Percentiles rank a stretch among this genome's conserved stretches.
Evolutionary conservation across 2,113 vertebrate genomes (phyloP).

Genomic region (Festucalex cinctus): DNA sequence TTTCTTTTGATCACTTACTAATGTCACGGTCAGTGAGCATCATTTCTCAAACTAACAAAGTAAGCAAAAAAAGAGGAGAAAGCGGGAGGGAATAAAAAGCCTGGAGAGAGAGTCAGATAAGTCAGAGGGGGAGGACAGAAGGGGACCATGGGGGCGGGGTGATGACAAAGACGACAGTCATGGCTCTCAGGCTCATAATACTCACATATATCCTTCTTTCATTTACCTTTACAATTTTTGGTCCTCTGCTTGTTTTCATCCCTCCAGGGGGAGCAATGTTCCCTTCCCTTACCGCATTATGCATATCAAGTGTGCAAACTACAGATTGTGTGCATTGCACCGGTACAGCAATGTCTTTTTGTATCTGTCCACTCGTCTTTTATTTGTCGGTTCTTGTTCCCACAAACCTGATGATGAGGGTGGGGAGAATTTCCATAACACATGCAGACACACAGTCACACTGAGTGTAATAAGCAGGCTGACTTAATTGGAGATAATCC

Average conservation of each 20-base stretch:
- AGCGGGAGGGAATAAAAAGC: background rate
- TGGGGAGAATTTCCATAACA: background rate
- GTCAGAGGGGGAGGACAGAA: background rate
- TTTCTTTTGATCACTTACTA: slow-evolving; percentile 28
- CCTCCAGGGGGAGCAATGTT: slow-evolving; percentile 53
- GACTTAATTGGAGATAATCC: slow-evolving; percentile 55
- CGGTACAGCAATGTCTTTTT: slow-evolving; percentile 23
- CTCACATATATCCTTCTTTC: slow-evolving; percentile 29
- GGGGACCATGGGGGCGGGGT: slow-evolving; percentile 32
- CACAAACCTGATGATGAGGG: no score
- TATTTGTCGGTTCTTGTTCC: no score
- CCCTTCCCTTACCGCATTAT: slow-evolving; percentile 39
- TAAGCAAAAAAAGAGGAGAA: slow-evolving; percentile 5
- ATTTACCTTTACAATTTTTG: slow-evolving; percentile 19
- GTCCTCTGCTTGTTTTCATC: slow-evolving; percentile 12
- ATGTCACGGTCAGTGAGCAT: slow-evolving; percentile 31
- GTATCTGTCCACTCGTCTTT: background rate
- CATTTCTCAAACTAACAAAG: slow-evolving; percentile 8
- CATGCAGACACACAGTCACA: background rate
- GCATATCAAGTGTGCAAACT: slow-evolving; percentile 30
- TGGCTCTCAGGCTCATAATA: slow-evolving; percentile 43
- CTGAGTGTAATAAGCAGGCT: slow-evolving; percentile 43
- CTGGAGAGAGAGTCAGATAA: background rate
- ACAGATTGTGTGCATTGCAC: slow-evolving; percentile 35
- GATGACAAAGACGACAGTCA: slow-evolving; percentile 57